Evolutionary conservation across 2,113 vertebrate species (phyloP).

Genomic region (Phocoena sinus): DNA sequence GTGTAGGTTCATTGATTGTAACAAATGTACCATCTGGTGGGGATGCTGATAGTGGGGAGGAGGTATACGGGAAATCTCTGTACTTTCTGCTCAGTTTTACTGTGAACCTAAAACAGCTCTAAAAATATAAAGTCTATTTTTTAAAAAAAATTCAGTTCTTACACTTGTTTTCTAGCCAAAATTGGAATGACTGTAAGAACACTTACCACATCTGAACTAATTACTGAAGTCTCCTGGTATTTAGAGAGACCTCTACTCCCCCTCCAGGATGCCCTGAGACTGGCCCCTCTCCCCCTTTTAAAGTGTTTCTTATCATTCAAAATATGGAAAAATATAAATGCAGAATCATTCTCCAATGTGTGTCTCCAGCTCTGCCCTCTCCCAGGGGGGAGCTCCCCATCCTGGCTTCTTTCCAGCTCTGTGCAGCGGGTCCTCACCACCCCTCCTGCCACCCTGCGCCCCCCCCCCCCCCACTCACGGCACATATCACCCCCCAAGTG

Average conservation of each 20-base stretch:
- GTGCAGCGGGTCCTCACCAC: background rate
- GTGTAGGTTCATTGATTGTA: fast-evolving
- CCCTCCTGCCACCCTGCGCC: fast-evolving
- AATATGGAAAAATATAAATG: background rate
- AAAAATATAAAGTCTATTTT: background rate
- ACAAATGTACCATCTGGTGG: background rate
- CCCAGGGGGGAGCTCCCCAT: background rate
- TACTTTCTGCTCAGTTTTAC: background rate
- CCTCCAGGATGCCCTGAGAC: fast-evolving
- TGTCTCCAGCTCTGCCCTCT: background rate
- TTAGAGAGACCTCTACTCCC: background rate
- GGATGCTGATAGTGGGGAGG: background rate
- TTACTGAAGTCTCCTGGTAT: too few relatives aligned
- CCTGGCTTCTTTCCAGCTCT: background rate
- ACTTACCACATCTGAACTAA: background rate
- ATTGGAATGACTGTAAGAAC: background rate
- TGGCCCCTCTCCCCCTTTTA: background rate
- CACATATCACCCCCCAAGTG: fast-evolving
- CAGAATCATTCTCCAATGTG: background rate
- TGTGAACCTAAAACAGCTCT: background rate
- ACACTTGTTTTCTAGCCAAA: background rate
- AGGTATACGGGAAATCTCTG: background rate
- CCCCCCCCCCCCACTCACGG: background rate
- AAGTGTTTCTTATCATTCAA: background rate
- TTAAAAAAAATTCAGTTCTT: background rate